Percentiles rank a stretch among this genome's conserved stretches.
Evolutionary conservation across 2,113 vertebrate species (phyloP).

Genomic region (Syngnathus typhle): DNA sequence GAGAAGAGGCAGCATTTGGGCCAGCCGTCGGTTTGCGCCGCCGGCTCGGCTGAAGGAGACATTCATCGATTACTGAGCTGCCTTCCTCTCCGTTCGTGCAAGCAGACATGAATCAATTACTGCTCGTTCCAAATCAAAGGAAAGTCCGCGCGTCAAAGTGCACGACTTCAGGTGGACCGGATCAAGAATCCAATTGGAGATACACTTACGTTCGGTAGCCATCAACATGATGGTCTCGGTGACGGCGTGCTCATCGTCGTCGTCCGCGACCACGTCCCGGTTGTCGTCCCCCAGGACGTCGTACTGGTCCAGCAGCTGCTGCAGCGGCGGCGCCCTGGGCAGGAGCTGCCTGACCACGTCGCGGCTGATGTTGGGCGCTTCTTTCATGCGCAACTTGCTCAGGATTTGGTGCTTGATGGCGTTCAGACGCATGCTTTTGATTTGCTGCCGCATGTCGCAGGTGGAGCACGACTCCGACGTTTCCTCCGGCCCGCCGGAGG

Average conservation of each 20-base stretch:
- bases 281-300: constrained; percentile 94
- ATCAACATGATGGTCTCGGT: constrained; percentile 94
- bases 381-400: constrained; percentile 94
- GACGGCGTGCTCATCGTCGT: constrained; percentile 91
- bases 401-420: constrained; percentile 97
- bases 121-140: too few species aligned
- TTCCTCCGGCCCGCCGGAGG: constrained; percentile 70
- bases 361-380: constrained; percentile 95
- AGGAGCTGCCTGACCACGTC: constrained; percentile 90
- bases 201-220: constrained; percentile 87
- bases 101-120: too few species aligned
- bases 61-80: too few species aligned
- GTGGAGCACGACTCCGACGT: constrained; percentile 80
- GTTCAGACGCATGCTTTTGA: constrained; percentile 89
- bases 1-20: constrained; percentile 97
- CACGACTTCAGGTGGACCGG: too few species aligned
- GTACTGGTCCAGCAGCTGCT: constrained; percentile 96
- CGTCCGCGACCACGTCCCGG: constrained; percentile 81
- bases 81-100: too few species aligned
- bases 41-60: constrained; percentile 78
- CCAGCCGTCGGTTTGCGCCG: constrained; percentile 79
- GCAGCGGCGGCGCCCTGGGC: constrained; percentile 91
- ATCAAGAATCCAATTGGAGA: background rate
- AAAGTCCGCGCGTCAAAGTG: too few species aligned
- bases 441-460: constrained; percentile 91